phyloP scores from a whole-genome alignment of 2,888 invertebrate genomes.

The Lordiphosa andalusiaca region DNA sequence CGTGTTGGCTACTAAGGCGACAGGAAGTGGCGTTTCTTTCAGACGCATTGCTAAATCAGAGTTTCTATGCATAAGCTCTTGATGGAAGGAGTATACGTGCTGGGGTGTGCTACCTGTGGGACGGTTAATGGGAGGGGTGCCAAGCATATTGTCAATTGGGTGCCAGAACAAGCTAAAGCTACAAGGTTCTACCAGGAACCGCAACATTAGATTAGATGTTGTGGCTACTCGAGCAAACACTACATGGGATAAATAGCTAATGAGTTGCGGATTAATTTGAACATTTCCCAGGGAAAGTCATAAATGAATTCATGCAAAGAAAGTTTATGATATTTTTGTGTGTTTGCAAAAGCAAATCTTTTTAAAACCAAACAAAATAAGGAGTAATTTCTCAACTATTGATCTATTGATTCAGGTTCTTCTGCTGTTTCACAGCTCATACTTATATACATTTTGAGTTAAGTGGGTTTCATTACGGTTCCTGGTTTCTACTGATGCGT shows the following conservation, averaged over 20 bases:
- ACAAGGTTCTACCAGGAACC: conserved; percentile 44
- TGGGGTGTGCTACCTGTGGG: conserved; percentile 68
- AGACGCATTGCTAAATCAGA: conserved; percentile 76
- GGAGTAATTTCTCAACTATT: too few species aligned
- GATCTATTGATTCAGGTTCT: too few species aligned
- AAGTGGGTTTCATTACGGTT: conserved; percentile 25
- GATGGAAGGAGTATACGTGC: conserved; percentile 72
- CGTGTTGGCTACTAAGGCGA: conserved; percentile 56
- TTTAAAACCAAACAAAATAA: too few species aligned
- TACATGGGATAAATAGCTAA: not conserved
- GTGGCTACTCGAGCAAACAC: too few species aligned
- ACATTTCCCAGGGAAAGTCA: too few species aligned
- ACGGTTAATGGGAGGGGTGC: conserved; percentile 44
- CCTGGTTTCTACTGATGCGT: conserved; percentile 45
- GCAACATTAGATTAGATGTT: conserved; percentile 24
- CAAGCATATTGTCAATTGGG: conserved; percentile 36
- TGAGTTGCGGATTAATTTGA: too few species aligned
- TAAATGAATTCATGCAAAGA: too few species aligned
- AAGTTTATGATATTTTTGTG: too few species aligned
- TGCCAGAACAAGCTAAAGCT: conserved; percentile 42
- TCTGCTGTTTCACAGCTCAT: too few species aligned
- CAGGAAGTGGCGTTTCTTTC: conserved; percentile 71
- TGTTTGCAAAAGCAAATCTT: too few species aligned
- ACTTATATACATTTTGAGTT: not conserved
- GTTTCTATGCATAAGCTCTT: conserved; percentile 77